Conservation (phyloP, 2,888 invertebrate genomes). For the Diabrotica balteata region DNA sequence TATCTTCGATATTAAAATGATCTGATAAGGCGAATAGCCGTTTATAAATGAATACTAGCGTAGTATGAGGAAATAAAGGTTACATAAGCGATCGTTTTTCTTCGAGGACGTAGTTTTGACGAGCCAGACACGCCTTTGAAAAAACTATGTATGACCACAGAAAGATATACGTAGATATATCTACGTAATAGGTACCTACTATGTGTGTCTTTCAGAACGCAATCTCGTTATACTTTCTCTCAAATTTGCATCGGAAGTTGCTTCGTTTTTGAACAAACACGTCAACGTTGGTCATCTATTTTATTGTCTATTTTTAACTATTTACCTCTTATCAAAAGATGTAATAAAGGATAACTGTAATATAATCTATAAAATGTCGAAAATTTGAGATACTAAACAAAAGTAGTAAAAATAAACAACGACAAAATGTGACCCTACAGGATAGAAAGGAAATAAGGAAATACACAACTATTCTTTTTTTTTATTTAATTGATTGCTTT, state of each 20-base stretch:
- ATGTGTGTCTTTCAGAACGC: constrained; percentile 7
- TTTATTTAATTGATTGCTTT: too few relatives aligned
- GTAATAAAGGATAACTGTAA: too few relatives aligned
- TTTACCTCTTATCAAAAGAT: too few relatives aligned
- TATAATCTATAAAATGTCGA: too few relatives aligned
- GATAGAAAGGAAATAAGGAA: too few relatives aligned
- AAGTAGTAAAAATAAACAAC: too few relatives aligned
- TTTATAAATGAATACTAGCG: background rate
- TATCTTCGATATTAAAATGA: background rate
- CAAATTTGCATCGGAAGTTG: constrained; percentile 9
- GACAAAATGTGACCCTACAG: too few relatives aligned
- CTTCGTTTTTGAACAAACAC: constrained; percentile 1
- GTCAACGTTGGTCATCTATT: background rate
- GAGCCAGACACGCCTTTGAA: constrained; percentile 8
- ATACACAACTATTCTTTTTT: too few relatives aligned
- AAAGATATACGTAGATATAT: too few relatives aligned
- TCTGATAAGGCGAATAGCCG: constrained; percentile 5
- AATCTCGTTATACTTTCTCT: constrained; percentile 6
- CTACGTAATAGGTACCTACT: background rate
- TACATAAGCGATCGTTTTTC: constrained; percentile 19
- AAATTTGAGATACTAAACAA: too few relatives aligned
- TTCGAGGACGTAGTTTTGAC: constrained; percentile 22
- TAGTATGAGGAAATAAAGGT: constrained; percentile 13
- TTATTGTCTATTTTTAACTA: too few relatives aligned
- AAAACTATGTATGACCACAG: background rate